Percentiles rank a stretch among this genome's conserved stretches.
phyloP scores from a whole-genome alignment of 2,113 vertebrate species.

The Odontesthes bonariensis region DNA sequence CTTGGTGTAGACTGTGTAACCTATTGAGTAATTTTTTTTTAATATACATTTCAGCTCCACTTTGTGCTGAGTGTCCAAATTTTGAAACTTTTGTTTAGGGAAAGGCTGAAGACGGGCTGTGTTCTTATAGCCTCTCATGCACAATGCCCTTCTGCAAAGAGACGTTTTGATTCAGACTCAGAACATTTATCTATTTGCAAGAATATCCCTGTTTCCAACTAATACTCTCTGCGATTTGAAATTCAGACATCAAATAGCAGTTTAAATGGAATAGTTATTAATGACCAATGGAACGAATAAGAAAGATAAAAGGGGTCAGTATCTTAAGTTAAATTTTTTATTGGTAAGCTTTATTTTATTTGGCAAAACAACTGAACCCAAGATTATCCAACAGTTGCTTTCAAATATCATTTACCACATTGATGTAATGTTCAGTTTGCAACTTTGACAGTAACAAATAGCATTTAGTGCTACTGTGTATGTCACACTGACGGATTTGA shows the following conservation, averaged over 20 bases:
- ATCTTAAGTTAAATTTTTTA: background rate
- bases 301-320: background rate
- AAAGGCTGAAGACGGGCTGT: constrained; percentile 20
- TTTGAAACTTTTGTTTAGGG: background rate
- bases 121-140: background rate
- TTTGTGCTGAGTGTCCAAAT: background rate
- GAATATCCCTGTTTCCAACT: no score
- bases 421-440: background rate
- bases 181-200: no score
- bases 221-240: background rate
- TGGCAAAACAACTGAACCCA: background rate
- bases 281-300: background rate
- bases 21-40: constrained; percentile 5
- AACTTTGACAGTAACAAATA: constrained; percentile 6
- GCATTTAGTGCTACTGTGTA: background rate
- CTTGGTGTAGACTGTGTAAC: background rate
- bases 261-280: background rate
- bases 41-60: background rate
- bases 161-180: background rate
- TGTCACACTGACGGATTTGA: constrained; percentile 26
- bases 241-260: background rate
- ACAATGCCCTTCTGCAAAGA: constrained; percentile 3
- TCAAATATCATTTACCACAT: background rate
- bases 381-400: background rate
- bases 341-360: background rate